Percentiles rank a stretch among this genome's conserved stretches.
Conservation (phyloP, 2,888 invertebrate species). For the Hypomecis atomaria region DNA sequence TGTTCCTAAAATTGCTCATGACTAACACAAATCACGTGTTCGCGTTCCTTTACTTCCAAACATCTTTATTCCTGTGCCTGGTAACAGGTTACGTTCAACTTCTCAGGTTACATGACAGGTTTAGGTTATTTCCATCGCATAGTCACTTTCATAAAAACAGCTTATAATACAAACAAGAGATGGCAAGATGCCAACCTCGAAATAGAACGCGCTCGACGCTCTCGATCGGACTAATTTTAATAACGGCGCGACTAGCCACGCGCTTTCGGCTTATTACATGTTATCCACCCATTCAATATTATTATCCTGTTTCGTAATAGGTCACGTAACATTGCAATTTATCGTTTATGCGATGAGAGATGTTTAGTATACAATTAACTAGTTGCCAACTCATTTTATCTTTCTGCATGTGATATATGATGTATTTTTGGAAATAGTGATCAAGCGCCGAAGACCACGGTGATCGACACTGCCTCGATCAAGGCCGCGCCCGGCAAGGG, state of each 20-base stretch:
- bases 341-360: conserved; percentile 39
- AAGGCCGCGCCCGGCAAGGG: conserved; percentile 93
- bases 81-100: conserved; percentile 57
- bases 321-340: conserved; percentile 34
- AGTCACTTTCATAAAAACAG: conserved; percentile 85
- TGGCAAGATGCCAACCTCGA: conserved; percentile 78
- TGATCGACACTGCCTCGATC: conserved; percentile 92
- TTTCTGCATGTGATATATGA: neutral
- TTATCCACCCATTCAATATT: conserved; percentile 52
- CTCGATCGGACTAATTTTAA: conserved; percentile 82
- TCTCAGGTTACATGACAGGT: conserved; percentile 83
- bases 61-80: conserved; percentile 27
- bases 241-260: conserved; percentile 68
- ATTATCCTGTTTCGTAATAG: conserved; percentile 49
- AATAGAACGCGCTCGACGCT: conserved; percentile 80
- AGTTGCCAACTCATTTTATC: neutral
- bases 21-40: conserved; percentile 21
- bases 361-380: neutral
- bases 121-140: conserved; percentile 83
- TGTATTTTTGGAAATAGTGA: conserved; percentile 81
- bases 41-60: conserved; percentile 8
- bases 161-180: conserved; percentile 84
- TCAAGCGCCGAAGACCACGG: conserved; percentile 90
- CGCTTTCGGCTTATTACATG: conserved; percentile 66
- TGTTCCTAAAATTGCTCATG: conserved; percentile 34